Evolutionary conservation across 2,888 invertebrate species (phyloP).

Genomic region (Plagiodera versicolora): DNA sequence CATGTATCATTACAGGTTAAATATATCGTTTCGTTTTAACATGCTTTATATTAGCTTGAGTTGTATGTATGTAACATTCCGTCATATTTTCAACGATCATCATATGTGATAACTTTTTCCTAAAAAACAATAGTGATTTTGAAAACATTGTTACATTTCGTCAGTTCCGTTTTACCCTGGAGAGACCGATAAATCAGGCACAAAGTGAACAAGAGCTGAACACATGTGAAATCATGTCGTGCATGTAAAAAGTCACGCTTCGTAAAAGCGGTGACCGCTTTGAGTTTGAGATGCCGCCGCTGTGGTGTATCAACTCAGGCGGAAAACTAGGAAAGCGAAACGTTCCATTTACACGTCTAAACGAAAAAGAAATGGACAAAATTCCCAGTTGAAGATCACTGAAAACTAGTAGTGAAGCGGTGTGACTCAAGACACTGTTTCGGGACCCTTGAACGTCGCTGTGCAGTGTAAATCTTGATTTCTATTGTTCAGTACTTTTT

Average conservation of each 20-base stretch:
- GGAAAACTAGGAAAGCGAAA: conserved; percentile 26
- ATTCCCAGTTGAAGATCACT: too few species aligned
- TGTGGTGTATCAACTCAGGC: conserved; percentile 18
- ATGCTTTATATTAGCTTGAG: too few species aligned
- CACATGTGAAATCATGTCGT: conserved; percentile 24
- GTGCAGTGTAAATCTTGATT: too few species aligned
- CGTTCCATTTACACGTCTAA: conserved; percentile 9
- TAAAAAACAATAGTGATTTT: neutral
- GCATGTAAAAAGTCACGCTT: conserved; percentile 20
- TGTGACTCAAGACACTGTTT: too few species aligned
- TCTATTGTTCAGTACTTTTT: too few species aligned
- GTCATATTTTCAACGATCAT: too few species aligned
- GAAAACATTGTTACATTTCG: neutral
- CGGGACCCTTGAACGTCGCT: too few species aligned
- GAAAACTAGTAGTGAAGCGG: too few species aligned
- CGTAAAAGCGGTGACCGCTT: conserved; percentile 16
- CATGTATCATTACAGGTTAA: too few species aligned
- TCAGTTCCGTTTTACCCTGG: neutral
- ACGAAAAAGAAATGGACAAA: neutral
- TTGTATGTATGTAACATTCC: too few species aligned
- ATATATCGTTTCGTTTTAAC: too few species aligned
- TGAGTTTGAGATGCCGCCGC: conserved; percentile 26
- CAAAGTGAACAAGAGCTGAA: conserved; percentile 18
- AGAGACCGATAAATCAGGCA: conserved; percentile 3
- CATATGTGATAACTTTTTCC: too few species aligned